Base-by-base conservation (phyloP, 1,140 invertebrate genomes). In the Eriosoma lanigerum region DNA sequence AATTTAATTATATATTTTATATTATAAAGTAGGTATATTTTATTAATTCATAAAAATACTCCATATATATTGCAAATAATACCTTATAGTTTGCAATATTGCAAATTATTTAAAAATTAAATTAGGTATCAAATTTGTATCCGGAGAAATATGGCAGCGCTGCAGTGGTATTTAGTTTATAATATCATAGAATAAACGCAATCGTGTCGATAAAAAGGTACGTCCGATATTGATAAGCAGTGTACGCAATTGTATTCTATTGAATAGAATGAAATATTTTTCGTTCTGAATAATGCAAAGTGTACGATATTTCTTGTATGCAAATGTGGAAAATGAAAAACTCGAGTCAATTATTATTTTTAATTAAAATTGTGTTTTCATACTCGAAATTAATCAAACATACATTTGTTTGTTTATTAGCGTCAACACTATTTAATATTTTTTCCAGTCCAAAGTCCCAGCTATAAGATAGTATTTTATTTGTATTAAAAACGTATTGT, bases 151-250 rank as follows among this genome's bases (percentile, higher is more conserved):
- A 44, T 68, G 38, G 38, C 38, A 68, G n/a, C 13, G 21, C 13
- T 17, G 38, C 38, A 46, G 21, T 62, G 60, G 19, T 62, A 62
- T 38, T 32, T 32, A 17, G 26, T 38, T 38, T 38, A 38, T 38
- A 38, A 38, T n/a, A n/a, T n/a, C n/a, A n/a, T 8, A 38, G 5
- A 3, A 29, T 15, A 66, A 38, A 68, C 21, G 38, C 32, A 68
- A 68, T 68, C n/a, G 21, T 68, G 64, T 68, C 21, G 64, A 68
- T 68, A 68, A 68, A 26, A 48, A 24, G 21, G 64, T 68, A 46
- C 38, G 64, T 68, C 12, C 21, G 64, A 68, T 68, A 68, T 8
- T 38, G 32, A 38, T 38, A 38, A 48, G n/a, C 21, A 46, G 64
- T 68, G 21, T 46, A 68, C 64, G 38, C 21, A 68, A 68, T 46